Evolutionary conservation across 1,140 invertebrate genomes (phyloP).

Genomic region (Oryctes rhinoceros): DNA sequence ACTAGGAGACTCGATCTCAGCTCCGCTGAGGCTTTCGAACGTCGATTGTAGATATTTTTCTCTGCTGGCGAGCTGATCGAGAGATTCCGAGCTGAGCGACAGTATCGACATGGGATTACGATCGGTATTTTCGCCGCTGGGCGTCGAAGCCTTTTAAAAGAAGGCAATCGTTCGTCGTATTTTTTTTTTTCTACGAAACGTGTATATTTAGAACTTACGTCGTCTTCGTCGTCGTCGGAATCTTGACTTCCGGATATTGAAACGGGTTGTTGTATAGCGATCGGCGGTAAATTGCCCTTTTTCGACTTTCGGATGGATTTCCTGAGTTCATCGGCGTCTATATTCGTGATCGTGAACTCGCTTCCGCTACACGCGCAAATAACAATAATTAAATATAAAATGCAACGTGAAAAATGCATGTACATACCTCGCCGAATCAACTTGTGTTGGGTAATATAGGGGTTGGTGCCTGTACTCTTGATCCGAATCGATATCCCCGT

Average conservation of each 20-base stretch:
- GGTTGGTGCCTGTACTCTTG: conserved; percentile 62
- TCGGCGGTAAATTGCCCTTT: conserved; percentile 54
- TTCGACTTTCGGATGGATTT: conserved; percentile 76
- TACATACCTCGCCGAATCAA: conserved; percentile 59
- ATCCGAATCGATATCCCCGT: conserved; percentile 87
- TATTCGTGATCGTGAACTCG: conserved; percentile 86
- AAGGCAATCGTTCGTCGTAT: background rate
- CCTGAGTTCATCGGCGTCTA: conserved; percentile 83
- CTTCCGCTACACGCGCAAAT: conserved; percentile 62
- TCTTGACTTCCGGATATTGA: conserved; percentile 77
- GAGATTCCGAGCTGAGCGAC: conserved; percentile 77
- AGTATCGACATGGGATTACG: conserved; percentile 69
- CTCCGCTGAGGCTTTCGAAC: conserved; percentile 78
- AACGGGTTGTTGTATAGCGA: conserved; percentile 60
- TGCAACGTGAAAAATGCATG: conserved; percentile 31
- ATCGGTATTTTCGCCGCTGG: conserved; percentile 77
- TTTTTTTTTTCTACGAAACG: no score
- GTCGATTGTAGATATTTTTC: conserved; percentile 81
- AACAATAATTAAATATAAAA: conserved; percentile 28
- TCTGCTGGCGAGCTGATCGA: conserved; percentile 73
- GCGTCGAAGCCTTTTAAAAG: conserved; percentile 69
- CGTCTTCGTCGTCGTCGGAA: conserved; percentile 80
- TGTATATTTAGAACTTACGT: conserved; percentile 58
- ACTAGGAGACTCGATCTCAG: conserved; percentile 64
- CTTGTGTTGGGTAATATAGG: conserved; percentile 64